Percentiles rank a stretch among this genome's conserved stretches.
These are phyloP conservation scores for Anniella stebbinsi DNA, from an alignment of 2,797 vertebrate genomes.

Conservation along the genomic window DNA sequence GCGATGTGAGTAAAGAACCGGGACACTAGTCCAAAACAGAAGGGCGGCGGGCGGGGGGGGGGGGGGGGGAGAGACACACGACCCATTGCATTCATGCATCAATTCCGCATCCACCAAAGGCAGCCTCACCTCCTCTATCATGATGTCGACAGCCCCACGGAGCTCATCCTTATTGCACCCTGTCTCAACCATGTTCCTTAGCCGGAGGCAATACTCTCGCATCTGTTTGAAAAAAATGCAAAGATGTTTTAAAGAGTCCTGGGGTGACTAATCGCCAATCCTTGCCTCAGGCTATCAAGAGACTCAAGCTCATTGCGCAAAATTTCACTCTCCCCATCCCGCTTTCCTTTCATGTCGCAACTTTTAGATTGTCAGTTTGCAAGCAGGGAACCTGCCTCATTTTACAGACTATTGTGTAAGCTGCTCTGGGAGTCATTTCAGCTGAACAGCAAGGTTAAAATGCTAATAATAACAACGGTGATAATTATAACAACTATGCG, in stretches of 20 bases:
- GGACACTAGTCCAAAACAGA: not conserved
- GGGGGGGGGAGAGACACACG: no score
- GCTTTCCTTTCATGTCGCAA: no score
- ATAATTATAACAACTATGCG: no score
- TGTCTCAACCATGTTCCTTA: slow-evolving; percentile 93
- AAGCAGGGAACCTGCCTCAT: no score
- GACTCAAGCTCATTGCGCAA: not conserved
- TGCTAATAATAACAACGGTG: no score
- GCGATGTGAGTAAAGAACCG: not conserved
- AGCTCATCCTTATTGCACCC: slow-evolving; percentile 87
- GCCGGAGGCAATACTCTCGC: slow-evolving; percentile 94
- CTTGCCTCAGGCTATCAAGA: no score
- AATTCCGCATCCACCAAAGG: not conserved
- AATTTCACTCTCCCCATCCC: not conserved
- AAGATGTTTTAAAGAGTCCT: no score
- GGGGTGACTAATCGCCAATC: not conserved
- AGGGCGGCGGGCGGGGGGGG: no score
- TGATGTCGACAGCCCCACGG: slow-evolving; percentile 85
- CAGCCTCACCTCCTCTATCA: slow-evolving; percentile 94
- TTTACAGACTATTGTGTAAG: no score
- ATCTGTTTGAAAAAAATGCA: slow-evolving; percentile 79
- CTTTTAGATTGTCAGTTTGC: no score
- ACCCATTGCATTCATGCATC: not conserved
- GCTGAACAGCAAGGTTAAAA: no score
- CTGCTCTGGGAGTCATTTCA: no score